Evolutionary conservation across 2,888 invertebrate genomes (phyloP), one percentile per base, ranked within the genome.

Genomic region (Eilema sororculum): DNA sequence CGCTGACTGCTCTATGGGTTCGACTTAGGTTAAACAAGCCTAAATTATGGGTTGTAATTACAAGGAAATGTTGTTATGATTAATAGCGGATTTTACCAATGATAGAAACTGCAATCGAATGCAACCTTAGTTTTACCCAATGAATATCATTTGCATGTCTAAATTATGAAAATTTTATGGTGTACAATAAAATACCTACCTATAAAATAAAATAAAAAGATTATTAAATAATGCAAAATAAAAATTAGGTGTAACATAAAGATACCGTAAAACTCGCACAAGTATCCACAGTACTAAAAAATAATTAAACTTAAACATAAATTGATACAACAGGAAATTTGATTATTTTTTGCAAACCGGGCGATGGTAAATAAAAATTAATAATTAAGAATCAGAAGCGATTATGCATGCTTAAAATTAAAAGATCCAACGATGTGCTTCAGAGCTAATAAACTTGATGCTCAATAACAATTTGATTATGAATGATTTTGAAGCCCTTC

Each of bases 401-500:
- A 52, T 52, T 52, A 20, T n/a, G 52, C n/a, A 52, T 52, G 52
- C n/a, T 52, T 52, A 52, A 52, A 52, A 46, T 46, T 46, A 46
- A 52, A 37, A 52, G 52, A 52, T n/a, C 6, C 5, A 52, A 52
- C 9, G 52, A 52, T 52, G n/a, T n/a, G 52, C 52, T 52, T 9
- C 9, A 9, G n/a, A 52, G n/a, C 52, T 52, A 52, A 52, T 52
- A 52, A 52, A 52, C 52, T n/a, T 2, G 52, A n/a, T 52, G 52
- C 52, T 52, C 9, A 52, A n/a, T 52, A n/a, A 52, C 8, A 52
- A 52, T 46, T 41, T 46, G 20, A 46, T 20, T 52, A n/a, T n/a
- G n/a, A n/a, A n/a, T n/a, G 20, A 6, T 52, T 16, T 52, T 46
- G 20, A 52, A 52, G 9, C 52, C 52, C 52, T 52, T 52, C 52